Evolutionary conservation across 2,888 invertebrate species (phyloP), one percentile per base, ranked within the genome.

Genomic region (Elysia crispata): DNA sequence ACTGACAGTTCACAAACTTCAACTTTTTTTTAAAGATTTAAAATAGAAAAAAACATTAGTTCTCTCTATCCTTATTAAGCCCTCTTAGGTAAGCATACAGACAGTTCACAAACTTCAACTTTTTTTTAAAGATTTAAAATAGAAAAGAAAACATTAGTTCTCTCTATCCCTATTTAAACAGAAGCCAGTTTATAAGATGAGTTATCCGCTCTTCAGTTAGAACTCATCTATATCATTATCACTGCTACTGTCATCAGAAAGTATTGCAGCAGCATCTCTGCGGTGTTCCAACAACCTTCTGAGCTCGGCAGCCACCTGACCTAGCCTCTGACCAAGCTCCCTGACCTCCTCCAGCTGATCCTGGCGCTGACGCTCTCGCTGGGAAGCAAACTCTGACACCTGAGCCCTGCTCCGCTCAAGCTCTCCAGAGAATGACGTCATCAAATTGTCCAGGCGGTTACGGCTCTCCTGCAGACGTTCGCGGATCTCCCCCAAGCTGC

Each of bases 291-390:
- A 81, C 54, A 90, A 83, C 15, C 86, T 84, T 6, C 88, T 84
- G 49, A 90, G 84, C 77, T 90, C 88, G 33, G 81, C 79, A 11
- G 90, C 89, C 23, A 90, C 89, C 33, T 87, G 86, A 28, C 87
- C 87, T 8, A 90, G 83, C 25, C 90, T 85, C 67, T 86, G 84
- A 8, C 89, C 89, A 28, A 90, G 83, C 33, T 88, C 87, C 15
- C 87, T 82, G 3, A 90, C 89, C 81, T 90, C 90, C 1, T 86
- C 84, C 62, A 90, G 77, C 82, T 90, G 89, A 72, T 89, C 88
- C 41, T 86, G 86, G 0, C 88, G 85, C 76, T 87, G 84, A 15
- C 86, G 85, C 75, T 88, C 89, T 11, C 88, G 84, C 72, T 88
- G 87, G 69, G 85, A 83, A 80, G 89, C 88, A 78, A 88, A 87